A percentile compares a stretch with the other conserved stretches of the same genome.
Evolutionary conservation across 2,113 vertebrate genomes (phyloP).

Genomic region (Ptychochromis oligacanthus): DNA sequence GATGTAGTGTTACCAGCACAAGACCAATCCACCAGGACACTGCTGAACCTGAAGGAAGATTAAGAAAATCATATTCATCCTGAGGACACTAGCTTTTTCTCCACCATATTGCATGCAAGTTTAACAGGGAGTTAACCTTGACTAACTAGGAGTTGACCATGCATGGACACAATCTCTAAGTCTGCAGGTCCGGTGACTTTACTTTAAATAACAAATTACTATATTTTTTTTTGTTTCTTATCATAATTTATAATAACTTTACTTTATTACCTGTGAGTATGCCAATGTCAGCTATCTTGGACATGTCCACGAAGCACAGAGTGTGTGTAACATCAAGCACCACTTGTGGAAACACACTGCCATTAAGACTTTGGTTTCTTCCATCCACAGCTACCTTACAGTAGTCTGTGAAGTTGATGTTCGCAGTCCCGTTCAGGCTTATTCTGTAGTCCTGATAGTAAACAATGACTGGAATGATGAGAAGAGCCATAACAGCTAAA

Average conservation of each 20-base stretch:
- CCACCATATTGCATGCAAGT: no score
- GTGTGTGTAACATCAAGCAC: slow-evolving; percentile 56
- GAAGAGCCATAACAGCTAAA: slow-evolving; percentile 56
- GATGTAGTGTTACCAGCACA: slow-evolving; percentile 66
- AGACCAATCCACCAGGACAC: slow-evolving; percentile 72
- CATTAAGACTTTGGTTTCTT: not conserved
- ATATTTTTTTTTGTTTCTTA: not conserved
- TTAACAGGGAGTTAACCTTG: no score
- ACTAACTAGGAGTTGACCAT: no score
- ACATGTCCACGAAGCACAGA: slow-evolving; percentile 56
- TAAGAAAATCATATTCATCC: not conserved
- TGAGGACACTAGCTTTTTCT: no score
- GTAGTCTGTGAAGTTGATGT: slow-evolving; percentile 52
- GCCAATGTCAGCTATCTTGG: slow-evolving; percentile 1
- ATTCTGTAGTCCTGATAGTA: slow-evolving; percentile 13
- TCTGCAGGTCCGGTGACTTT: not conserved
- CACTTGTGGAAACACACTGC: slow-evolving; percentile 32
- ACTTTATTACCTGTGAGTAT: slow-evolving; percentile 49
- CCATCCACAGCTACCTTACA: slow-evolving; percentile 14
- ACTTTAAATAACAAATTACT: no score
- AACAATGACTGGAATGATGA: slow-evolving; percentile 42
- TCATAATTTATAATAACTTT: not conserved
- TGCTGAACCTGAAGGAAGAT: slow-evolving; percentile 29
- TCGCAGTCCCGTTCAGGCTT: not conserved
- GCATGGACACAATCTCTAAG: no score